These are phyloP conservation scores for Gastrophryne carolinensis DNA, from an alignment of 2,797 vertebrate species.

Conservation along the genomic window DNA sequence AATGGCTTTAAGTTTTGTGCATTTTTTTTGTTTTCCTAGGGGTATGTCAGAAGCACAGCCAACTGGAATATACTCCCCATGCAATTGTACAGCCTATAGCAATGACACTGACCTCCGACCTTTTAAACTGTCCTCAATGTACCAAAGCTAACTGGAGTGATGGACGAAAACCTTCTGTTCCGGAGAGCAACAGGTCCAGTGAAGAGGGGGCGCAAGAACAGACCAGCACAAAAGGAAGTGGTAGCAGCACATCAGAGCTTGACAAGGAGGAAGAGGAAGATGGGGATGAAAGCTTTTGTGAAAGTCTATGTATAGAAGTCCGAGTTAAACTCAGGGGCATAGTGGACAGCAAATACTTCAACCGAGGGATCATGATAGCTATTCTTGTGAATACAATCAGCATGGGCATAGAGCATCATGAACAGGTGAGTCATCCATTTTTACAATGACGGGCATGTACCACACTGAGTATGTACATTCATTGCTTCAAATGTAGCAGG, in stretches of 20 bases:
- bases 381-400: constrained; percentile 96
- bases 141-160: constrained; percentile 56
- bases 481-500: too few species aligned
- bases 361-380: constrained; percentile 93
- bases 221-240: constrained; percentile 52
- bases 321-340: constrained; percentile 87
- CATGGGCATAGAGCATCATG: constrained; percentile 95
- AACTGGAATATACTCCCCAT: constrained; percentile 70
- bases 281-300: constrained; percentile 64
- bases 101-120: constrained; percentile 75
- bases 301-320: constrained; percentile 76
- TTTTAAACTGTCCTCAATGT: constrained; percentile 80
- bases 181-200: constrained; percentile 57
- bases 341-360: constrained; percentile 98
- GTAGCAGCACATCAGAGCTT: constrained; percentile 53
- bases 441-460: too few species aligned
- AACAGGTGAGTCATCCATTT: constrained; percentile 77
- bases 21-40: constrained; percentile 62
- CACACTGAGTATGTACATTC: too few species aligned
- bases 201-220: constrained; percentile 57
- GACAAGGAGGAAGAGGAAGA: constrained; percentile 68
- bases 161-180: constrained; percentile 58
- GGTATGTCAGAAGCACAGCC: constrained; percentile 79
- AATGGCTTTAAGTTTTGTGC: too few species aligned
- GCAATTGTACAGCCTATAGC: constrained; percentile 76